These are phyloP conservation scores for Hapalemur alaotrensis DNA, from an alignment of 2,797 vertebrate genomes.

Conservation along the genomic window DNA sequence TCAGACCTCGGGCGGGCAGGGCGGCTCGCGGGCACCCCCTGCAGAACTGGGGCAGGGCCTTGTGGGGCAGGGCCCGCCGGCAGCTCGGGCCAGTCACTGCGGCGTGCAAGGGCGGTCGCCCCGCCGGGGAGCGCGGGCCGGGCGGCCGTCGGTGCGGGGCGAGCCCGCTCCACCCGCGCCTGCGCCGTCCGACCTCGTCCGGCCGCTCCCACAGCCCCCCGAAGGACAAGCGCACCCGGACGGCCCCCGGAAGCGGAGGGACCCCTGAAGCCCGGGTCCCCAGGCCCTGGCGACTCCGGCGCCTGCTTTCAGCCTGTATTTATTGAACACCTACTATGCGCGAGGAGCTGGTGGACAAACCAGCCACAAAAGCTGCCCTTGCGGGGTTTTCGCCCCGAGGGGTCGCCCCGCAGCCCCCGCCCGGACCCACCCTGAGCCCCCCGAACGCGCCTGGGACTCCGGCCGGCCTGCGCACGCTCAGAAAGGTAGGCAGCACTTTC, in stretches of 20 bases:
- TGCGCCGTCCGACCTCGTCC: too few relatives aligned
- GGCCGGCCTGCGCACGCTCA: neutral
- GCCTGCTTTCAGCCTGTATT: neutral
- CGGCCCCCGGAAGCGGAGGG: neutral
- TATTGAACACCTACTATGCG: neutral
- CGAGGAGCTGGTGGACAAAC: too few relatives aligned
- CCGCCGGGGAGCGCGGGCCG: too few relatives aligned
- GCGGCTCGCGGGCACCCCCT: neutral
- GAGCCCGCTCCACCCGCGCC: too few relatives aligned
- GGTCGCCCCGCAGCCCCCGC: neutral
- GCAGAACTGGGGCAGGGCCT: neutral
- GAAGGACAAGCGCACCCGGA: neutral
- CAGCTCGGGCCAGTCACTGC: accelerated
- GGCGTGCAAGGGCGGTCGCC: neutral
- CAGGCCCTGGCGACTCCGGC: neutral
- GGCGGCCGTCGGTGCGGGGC: too few relatives aligned
- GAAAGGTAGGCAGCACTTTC: neutral
- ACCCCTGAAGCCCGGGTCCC: neutral
- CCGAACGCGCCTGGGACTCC: neutral
- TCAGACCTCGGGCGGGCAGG: accelerated
- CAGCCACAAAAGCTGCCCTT: neutral
- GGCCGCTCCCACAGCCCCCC: accelerated
- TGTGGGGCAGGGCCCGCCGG: too few relatives aligned
- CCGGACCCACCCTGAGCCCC: neutral
- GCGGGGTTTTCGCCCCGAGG: neutral